Conservation (phyloP, 2,797 vertebrate species). For the Sebastes melanostomus region DNA sequence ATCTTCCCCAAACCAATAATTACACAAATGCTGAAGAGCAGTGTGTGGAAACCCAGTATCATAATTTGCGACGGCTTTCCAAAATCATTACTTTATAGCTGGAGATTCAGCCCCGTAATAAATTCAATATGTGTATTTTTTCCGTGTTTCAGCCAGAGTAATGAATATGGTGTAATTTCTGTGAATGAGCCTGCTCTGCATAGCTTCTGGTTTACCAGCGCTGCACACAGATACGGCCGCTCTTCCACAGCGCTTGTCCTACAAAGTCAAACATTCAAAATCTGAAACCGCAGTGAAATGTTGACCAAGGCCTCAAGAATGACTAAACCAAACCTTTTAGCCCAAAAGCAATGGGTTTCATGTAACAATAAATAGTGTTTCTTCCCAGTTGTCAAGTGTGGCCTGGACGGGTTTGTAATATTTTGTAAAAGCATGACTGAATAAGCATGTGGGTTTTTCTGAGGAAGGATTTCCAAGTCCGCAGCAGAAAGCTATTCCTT, state of each 20-base stretch:
- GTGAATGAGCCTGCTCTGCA: slow-evolving; percentile 79
- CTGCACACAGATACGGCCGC: slow-evolving; percentile 62
- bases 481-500: neutral
- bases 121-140: slow-evolving; percentile 71
- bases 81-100: slow-evolving; percentile 60
- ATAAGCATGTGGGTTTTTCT: slow-evolving; percentile 70
- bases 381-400: slow-evolving; percentile 78
- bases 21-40: slow-evolving; percentile 46
- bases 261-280: slow-evolving; percentile 76
- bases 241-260: slow-evolving; percentile 66
- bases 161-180: slow-evolving; percentile 76
- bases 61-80: slow-evolving; percentile 61
- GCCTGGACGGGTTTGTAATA: slow-evolving; percentile 77
- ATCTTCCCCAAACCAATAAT: slow-evolving; percentile 59
- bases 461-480: slow-evolving; percentile 49
- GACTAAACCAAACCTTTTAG: slow-evolving; percentile 77
- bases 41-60: slow-evolving; percentile 61
- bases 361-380: slow-evolving; percentile 86
- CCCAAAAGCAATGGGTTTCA: slow-evolving; percentile 81
- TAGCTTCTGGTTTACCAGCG: slow-evolving; percentile 80
- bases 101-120: slow-evolving; percentile 60
- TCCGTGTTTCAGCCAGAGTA: slow-evolving; percentile 61
- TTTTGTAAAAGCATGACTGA: slow-evolving; percentile 80
- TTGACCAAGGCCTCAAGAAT: slow-evolving; percentile 81
- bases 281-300: slow-evolving; percentile 79